Evolutionary conservation across 2,797 vertebrate genomes (phyloP), one percentile per base, ranked within the genome.

Genomic region (Heliangelus exortis): DNA sequence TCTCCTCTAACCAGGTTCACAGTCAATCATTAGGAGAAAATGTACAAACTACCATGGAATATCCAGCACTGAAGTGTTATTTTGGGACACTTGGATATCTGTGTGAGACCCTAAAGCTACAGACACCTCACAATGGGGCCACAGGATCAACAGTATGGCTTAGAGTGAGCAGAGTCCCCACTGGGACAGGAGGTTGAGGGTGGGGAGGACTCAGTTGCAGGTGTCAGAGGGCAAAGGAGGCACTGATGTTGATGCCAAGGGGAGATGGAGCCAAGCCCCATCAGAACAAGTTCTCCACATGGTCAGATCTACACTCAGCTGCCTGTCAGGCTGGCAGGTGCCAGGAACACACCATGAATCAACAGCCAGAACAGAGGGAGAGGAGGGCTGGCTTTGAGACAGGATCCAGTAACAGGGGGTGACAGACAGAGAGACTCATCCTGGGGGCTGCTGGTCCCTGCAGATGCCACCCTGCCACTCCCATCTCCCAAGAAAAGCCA

Each of bases 361-460:
- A 11, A 31, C 34, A 59, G 92, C 36, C 7, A 5, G 68, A 10
- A 2, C 47, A 18, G 28, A 51, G 77, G 62, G 72, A 63, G 15
- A 47, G n/a, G n/a, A 72, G 73, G 58, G 23, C 4, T 69, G 5
- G 45, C 54, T 31, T 6, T 3, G 48, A 77, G 76, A 50, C 4
- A 2, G 1, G 55, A 43, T 22, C 75, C 22, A 15, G 59, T 43
- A 26, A 85, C 3, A 1, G 61, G 26, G 9, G 25, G 67, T 7
- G 51, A 65, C 72, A 58, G 66, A 19, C 4, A 1, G 16, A 21
- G 31, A 55, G 33, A 31, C 29, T 14, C 31, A 1, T 6, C 1
- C 0, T 11, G 2, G 8, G 36, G 41, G 28, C 8, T 9, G 5
- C 26, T 2, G 1, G 36, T 31, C n/a, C 62, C 7, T 7, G 48